Evolutionary conservation across 2,797 vertebrate genomes (phyloP).

Genomic region (Nannoperca obscura): DNA sequence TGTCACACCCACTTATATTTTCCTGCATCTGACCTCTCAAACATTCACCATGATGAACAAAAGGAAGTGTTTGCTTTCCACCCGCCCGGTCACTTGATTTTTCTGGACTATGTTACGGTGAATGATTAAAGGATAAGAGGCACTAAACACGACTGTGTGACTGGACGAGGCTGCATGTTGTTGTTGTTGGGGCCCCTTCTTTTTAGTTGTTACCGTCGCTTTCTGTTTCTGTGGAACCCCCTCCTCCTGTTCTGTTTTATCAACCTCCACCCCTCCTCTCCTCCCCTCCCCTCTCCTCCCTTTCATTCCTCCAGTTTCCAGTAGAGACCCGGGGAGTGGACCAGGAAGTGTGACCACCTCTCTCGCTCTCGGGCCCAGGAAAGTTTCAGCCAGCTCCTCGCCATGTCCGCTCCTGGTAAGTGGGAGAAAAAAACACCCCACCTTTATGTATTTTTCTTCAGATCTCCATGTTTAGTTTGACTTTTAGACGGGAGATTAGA

Average conservation of each 20-base stretch:
- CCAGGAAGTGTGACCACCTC: conserved; percentile 49
- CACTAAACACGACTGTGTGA: background rate
- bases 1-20: conserved; percentile 24
- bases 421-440: background rate
- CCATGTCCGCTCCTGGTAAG: conserved; percentile 84
- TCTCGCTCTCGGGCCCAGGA: background rate
- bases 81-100: background rate
- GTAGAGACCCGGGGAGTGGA: conserved; percentile 41
- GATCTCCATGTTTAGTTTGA: background rate
- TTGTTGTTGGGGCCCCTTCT: background rate
- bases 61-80: background rate
- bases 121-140: background rate
- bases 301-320: conserved; percentile 48
- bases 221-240: background rate
- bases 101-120: background rate
- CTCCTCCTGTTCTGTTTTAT: background rate
- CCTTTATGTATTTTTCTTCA: no score
- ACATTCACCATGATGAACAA: background rate
- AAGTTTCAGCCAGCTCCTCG: conserved; percentile 3
- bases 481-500: background rate
- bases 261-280: background rate
- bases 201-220: background rate
- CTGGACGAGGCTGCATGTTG: background rate
- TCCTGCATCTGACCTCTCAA: background rate
- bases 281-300: background rate